Evolutionary conservation across 2,888 invertebrate genomes (phyloP).

Genomic region (Pseudoips prasinana): DNA sequence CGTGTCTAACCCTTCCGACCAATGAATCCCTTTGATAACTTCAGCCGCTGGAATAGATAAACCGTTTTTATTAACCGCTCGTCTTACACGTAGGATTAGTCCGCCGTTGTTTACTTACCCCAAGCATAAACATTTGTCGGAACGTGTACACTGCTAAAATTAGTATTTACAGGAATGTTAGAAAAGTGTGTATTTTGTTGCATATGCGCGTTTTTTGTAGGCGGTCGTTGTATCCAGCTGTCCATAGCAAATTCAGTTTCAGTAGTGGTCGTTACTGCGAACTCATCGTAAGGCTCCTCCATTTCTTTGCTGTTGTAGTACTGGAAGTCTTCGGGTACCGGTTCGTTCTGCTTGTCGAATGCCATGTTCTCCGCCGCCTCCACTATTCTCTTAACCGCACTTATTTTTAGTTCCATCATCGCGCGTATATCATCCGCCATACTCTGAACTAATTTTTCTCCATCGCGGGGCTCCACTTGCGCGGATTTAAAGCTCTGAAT

Average conservation of each 20-base stretch:
- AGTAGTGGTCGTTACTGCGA: slow-evolving; percentile 70
- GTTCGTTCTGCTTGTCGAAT: slow-evolving; percentile 77
- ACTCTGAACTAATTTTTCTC: slow-evolving; percentile 89
- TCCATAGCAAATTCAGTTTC: slow-evolving; percentile 79
- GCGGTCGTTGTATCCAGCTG: slow-evolving; percentile 77
- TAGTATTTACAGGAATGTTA: slow-evolving; percentile 88
- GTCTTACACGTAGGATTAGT: slow-evolving; percentile 13
- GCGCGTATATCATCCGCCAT: slow-evolving; percentile 92
- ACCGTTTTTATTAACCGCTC: slow-evolving; percentile 10
- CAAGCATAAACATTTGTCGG: slow-evolving; percentile 97
- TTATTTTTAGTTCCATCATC: slow-evolving; percentile 94
- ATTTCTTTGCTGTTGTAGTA: slow-evolving; percentile 88
- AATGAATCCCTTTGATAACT: slow-evolving; percentile 95
- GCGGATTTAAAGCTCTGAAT: slow-evolving; percentile 90
- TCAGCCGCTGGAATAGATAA: slow-evolving; percentile 84
- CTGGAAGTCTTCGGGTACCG: slow-evolving; percentile 83
- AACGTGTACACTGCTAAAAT: slow-evolving; percentile 94
- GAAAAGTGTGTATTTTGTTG: slow-evolving; percentile 89
- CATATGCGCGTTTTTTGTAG: slow-evolving; percentile 84
- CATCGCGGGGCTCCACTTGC: slow-evolving; percentile 88
- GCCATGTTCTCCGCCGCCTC: slow-evolving; percentile 94
- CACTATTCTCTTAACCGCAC: slow-evolving; percentile 93
- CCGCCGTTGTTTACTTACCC: slow-evolving; percentile 74
- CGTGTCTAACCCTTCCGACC: slow-evolving; percentile 96
- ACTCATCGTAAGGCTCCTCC: slow-evolving; percentile 80